Conservation (phyloP, 2,797 vertebrate genomes). For the Naso thynnoides region DNA sequence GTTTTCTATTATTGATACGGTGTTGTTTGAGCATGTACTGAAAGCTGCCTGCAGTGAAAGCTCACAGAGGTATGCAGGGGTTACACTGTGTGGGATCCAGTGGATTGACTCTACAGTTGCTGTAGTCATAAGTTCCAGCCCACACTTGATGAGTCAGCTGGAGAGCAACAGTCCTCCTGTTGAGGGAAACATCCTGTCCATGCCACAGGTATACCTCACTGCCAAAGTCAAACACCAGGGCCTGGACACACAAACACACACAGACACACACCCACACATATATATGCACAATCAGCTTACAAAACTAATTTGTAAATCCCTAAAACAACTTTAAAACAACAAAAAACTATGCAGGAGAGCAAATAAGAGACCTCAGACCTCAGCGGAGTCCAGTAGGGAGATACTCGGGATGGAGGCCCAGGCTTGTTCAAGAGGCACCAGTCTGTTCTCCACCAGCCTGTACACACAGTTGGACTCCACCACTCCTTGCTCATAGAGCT, state of each 20-base stretch:
- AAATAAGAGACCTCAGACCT: constrained; percentile 68
- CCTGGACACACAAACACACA: constrained; percentile 72
- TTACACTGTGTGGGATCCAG: constrained; percentile 80
- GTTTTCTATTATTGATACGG: constrained; percentile 32
- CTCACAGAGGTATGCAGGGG: constrained; percentile 75
- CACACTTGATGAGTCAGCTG: constrained; percentile 87
- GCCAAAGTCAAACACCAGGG: constrained; percentile 88
- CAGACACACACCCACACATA: no score
- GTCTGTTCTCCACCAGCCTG: constrained; percentile 82
- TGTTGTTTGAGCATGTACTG: constrained; percentile 7
- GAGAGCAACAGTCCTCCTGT: constrained; percentile 78
- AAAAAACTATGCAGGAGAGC: not conserved
- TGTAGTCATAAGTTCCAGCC: constrained; percentile 86
- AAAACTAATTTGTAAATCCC: not conserved
- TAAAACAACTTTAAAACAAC: not conserved
- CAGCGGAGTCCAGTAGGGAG: constrained; percentile 77
- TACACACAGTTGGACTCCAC: constrained; percentile 89
- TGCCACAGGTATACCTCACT: constrained; percentile 88
- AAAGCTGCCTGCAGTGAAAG: constrained; percentile 31
- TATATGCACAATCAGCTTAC: not conserved
- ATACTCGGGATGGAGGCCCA: constrained; percentile 82
- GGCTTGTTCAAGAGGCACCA: constrained; percentile 83
- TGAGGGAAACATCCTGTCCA: constrained; percentile 78
- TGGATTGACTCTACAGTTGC: constrained; percentile 86
- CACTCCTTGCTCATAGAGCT: constrained; percentile 81